Base-by-base conservation (phyloP, 64 coral and sea anemone genomes). In the Pocillopora damicornis region DNA sequence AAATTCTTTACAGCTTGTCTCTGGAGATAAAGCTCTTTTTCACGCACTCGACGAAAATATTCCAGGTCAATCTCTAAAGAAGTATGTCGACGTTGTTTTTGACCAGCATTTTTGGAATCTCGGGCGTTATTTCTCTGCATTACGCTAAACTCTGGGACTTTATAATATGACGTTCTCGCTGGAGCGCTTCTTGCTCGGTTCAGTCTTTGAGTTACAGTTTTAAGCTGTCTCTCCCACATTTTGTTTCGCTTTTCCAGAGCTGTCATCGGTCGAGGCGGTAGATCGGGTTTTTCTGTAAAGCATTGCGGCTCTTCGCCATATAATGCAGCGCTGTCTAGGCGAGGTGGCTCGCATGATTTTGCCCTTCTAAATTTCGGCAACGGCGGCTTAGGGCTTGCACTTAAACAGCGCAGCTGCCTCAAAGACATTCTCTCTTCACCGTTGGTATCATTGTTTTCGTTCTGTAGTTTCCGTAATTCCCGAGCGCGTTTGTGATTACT, bases 171-270 rank as follows among this genome's bases (percentile, higher is more conserved):
- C 23, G 94, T 86, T 61, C 87, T 89, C 14, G 94, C 77, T 15
- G 94, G 94, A 1, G 94, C 94, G 63, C 94, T 97, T 0, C 94
- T 82, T 6, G 94, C 91, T 42, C 94, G 81, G 37, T 97, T 93
- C 5, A 97, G 83, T 42, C 91, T 77, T 59, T 97, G 94, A 56
- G 94, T 97, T 15, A 97, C 88, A 14, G 82, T 87, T 35, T 84
- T 88, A 2, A 97, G 36, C 22, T 97, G 91, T 58, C 80, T 93
- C 45, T 97, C 94, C 94, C 94, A 97, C 56, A 97, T 58, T 73
- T 76, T 93, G 42, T 93, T 97, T 18, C 94, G 69, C 57, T 88
- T 97, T n/a, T 97, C 88, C 79, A 97, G 75, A 58, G 94, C 91
- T 56, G 94, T 97, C 88, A 97, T 93, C 5, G 94, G 94, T 74